Evolutionary conservation across 2,888 invertebrate species (phyloP).

Genomic region (Drosophila putrida): DNA sequence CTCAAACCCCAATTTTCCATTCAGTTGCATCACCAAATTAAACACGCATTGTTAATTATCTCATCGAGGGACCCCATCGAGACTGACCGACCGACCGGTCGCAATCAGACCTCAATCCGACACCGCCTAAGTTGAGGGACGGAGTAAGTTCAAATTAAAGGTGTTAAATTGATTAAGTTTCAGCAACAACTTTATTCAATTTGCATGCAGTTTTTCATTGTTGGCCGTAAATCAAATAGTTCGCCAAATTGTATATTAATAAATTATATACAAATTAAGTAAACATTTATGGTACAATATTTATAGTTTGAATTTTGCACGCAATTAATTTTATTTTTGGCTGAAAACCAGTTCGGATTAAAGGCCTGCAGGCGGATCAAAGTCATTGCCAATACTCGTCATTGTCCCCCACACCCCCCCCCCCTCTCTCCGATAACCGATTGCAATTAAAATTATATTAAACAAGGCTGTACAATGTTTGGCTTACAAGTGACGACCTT

Average conservation of each 20-base stretch:
- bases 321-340: constrained; percentile 39
- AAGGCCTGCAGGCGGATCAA: constrained; percentile 32
- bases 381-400: constrained; percentile 49
- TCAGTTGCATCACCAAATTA: constrained; percentile 53
- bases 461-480: constrained; percentile 14
- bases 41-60: constrained; percentile 51
- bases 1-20: not conserved
- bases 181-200: constrained; percentile 38
- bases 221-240: constrained; percentile 8
- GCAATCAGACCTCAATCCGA: constrained; percentile 9
- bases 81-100: constrained; percentile 29
- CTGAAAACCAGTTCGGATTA: constrained; percentile 43
- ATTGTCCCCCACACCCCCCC: not conserved
- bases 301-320: constrained; percentile 27
- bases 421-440: constrained; percentile 16
- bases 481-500: constrained; percentile 32
- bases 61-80: constrained; percentile 9
- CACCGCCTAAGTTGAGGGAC: constrained; percentile 1
- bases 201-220: constrained; percentile 29
- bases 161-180: constrained; percentile 69
- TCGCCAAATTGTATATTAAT: constrained; percentile 38
- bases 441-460: constrained; percentile 42
- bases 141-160: constrained; percentile 51
- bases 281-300: constrained; percentile 35
- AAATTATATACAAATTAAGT: constrained; percentile 45